phyloP scores from a whole-genome alignment of 2,888 invertebrate species.

The Lepeophtheirus nordmannii region DNA sequence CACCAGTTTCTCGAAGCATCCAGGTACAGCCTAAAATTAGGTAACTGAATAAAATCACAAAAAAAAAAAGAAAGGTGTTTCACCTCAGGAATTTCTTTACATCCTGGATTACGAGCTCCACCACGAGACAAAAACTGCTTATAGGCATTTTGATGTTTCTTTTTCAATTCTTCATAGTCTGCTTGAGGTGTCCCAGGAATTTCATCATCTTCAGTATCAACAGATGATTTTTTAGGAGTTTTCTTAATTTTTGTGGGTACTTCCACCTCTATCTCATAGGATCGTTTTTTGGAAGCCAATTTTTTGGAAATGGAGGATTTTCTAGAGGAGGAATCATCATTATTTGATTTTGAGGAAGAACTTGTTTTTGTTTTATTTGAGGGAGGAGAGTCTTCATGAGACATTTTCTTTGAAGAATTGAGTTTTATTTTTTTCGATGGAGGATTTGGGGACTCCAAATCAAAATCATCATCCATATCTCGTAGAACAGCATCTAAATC shows the following conservation, averaged over 20 bases:
- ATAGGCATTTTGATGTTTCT: slow-evolving; percentile 48
- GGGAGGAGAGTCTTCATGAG: background rate
- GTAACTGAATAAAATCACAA: slow-evolving; percentile 19
- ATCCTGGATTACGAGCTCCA: slow-evolving; percentile 63
- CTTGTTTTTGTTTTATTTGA: background rate
- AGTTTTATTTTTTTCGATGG: background rate
- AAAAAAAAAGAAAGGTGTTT: background rate
- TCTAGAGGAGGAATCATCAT: background rate
- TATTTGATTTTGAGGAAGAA: background rate
- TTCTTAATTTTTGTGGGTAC: background rate
- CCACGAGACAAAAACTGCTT: slow-evolving; percentile 54
- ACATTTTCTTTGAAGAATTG: background rate
- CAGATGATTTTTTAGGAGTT: background rate
- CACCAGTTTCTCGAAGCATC: slow-evolving; percentile 52
- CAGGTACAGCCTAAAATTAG: slow-evolving; percentile 46
- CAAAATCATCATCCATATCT: slow-evolving; percentile 4
- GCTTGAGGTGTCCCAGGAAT: slow-evolving; percentile 7
- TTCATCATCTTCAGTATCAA: background rate
- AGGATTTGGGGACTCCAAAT: background rate
- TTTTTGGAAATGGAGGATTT: background rate
- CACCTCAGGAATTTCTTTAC: slow-evolving; percentile 67
- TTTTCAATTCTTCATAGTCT: slow-evolving; percentile 32
- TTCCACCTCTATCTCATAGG: background rate
- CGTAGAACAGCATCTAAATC: background rate
- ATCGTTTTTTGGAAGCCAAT: background rate